Conservation (phyloP, 2,888 invertebrate species). For the Physocephala rufipes region DNA sequence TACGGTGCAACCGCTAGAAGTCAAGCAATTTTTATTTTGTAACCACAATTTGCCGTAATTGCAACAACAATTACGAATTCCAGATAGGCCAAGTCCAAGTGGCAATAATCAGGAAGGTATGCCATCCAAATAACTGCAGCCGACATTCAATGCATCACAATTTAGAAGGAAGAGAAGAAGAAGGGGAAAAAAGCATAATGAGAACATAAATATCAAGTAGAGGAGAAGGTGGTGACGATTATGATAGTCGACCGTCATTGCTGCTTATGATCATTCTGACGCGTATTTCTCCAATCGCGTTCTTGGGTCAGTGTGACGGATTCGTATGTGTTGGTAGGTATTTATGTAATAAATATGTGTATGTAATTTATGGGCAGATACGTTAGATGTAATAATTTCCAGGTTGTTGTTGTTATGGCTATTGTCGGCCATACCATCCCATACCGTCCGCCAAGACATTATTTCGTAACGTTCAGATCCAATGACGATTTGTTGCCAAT, state of each 20-base stretch:
- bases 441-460: no score
- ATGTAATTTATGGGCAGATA: neutral
- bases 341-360: neutral
- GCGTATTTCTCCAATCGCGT: neutral
- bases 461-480: constrained; percentile 20
- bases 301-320: constrained; percentile 18
- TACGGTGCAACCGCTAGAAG: neutral
- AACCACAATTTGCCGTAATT: constrained; percentile 23
- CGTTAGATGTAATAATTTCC: neutral
- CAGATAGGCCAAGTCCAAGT: constrained; percentile 31
- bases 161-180: no score
- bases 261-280: neutral
- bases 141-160: constrained; percentile 2
- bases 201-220: no score
- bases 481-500: constrained; percentile 37
- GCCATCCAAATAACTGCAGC: constrained; percentile 11
- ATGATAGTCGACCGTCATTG: neutral
- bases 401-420: neutral
- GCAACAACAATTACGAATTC: constrained; percentile 30
- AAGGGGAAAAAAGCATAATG: neutral
- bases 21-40: neutral
- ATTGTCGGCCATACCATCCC: no score
- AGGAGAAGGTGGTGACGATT: neutral
- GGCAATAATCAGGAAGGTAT: constrained; percentile 4
- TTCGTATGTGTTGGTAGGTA: neutral